Conservation (phyloP, 2,113 vertebrate genomes). For the Zeus faber region DNA sequence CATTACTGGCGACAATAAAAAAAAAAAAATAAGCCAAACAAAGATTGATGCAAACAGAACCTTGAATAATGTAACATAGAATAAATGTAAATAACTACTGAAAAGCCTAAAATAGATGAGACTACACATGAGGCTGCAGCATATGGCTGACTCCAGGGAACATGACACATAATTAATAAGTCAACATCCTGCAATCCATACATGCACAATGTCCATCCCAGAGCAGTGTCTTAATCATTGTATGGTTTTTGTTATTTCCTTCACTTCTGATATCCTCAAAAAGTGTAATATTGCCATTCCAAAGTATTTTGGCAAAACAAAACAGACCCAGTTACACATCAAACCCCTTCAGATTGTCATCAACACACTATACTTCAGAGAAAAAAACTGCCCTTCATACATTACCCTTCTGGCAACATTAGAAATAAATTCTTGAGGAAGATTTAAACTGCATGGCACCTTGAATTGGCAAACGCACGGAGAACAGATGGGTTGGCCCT, state of each 20-base stretch:
- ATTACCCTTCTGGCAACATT: slow-evolving; percentile 39
- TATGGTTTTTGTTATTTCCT: slow-evolving; percentile 9
- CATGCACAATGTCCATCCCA: slow-evolving; percentile 33
- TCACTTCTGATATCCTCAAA: slow-evolving; percentile 17
- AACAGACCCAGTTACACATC: slow-evolving; percentile 4
- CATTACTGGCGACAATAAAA: slow-evolving; percentile 51
- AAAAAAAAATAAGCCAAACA: slow-evolving; percentile 57
- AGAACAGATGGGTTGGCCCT: slow-evolving; percentile 61
- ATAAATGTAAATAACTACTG: slow-evolving; percentile 49
- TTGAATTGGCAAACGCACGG: slow-evolving; percentile 51
- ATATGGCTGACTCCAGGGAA: slow-evolving; percentile 11
- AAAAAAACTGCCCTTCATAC: slow-evolving; percentile 41
- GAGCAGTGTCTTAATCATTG: slow-evolving; percentile 25
- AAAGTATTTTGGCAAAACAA: neutral
- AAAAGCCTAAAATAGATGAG: slow-evolving; percentile 20
- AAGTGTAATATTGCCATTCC: slow-evolving; percentile 14
- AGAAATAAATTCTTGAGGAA: slow-evolving; percentile 40
- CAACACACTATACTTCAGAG: slow-evolving; percentile 26
- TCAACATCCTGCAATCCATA: slow-evolving; percentile 30
- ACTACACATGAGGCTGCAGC: slow-evolving; percentile 35
- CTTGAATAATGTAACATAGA: slow-evolving; percentile 48
- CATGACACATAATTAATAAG: slow-evolving; percentile 22
- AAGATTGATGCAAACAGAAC: slow-evolving; percentile 44
- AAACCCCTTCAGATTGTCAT: slow-evolving; percentile 25
- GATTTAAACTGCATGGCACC: slow-evolving; percentile 29